Percentiles rank a stretch among this genome's conserved stretches.
phyloP scores from a whole-genome alignment of 2,888 invertebrate species.

The Phania funesta region DNA sequence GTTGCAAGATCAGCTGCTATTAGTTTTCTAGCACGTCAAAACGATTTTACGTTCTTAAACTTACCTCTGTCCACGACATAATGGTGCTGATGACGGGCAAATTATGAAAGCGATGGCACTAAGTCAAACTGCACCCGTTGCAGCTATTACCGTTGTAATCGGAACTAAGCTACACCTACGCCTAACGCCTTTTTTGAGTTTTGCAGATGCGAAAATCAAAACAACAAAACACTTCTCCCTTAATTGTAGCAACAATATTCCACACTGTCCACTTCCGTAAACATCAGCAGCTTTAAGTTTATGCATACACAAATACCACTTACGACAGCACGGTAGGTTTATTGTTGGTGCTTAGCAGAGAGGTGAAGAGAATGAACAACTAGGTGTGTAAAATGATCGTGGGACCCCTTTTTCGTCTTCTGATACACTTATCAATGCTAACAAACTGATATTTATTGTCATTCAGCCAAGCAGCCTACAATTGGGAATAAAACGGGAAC shows the following conservation, averaged over 20 bases:
- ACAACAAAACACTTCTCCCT: constrained; percentile 56
- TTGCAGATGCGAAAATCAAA: constrained; percentile 37
- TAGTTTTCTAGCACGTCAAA: neutral
- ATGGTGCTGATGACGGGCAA: constrained; percentile 35
- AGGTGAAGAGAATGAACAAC: constrained; percentile 22
- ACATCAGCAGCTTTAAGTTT: constrained; percentile 61
- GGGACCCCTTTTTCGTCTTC: constrained; percentile 38
- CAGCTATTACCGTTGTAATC: neutral
- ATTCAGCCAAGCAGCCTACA: constrained; percentile 38
- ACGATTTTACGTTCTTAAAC: constrained; percentile 12
- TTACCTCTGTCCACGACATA: constrained; percentile 71
- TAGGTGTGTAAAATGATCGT: constrained; percentile 50
- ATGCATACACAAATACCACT: constrained; percentile 42
- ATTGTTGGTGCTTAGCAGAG: neutral
- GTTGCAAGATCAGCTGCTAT: constrained; percentile 28
- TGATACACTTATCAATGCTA: constrained; percentile 11
- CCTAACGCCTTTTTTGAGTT: constrained; percentile 50
- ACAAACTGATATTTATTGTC: constrained; percentile 20
- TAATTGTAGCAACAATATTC: constrained; percentile 43
- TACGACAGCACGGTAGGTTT: constrained; percentile 27
- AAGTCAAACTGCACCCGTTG: constrained; percentile 35
- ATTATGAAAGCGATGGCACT: constrained; percentile 38
- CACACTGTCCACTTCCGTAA: constrained; percentile 59
- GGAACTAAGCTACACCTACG: constrained; percentile 33
- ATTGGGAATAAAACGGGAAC: constrained; percentile 55